Evolutionary conservation across 2,888 invertebrate genomes (phyloP), one percentile per base, ranked within the genome.

Genomic region (Diaphora mendica): DNA sequence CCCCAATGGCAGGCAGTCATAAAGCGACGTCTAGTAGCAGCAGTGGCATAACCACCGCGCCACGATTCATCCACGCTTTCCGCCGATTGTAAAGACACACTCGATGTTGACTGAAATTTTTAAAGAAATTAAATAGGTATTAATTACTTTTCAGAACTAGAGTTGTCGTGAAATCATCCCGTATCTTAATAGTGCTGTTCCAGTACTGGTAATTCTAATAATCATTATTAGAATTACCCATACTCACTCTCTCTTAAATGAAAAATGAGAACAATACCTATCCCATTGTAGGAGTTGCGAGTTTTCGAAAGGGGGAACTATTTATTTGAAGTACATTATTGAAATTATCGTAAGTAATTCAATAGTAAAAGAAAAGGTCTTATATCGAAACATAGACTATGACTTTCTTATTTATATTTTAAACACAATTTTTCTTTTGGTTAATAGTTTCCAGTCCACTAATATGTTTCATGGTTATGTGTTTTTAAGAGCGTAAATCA

Each of bases 1-100:
- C 97, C 97, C 97, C 97, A 97, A 13, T 94, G 83, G 80, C 94
- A 93, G 0, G 94, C 92, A 64, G 85, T 89, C 83, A 93, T 87
- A 77, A 93, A 90, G 59, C 92, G 92, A 26, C 93, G 91, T 11
- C 92, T 88, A 0, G 94, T 93, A n/a, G 95, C 94, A 0, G 95
- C 94, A 0, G 93, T 94, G 7, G 94, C 86, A 79, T 92, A 93
- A 1, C 95, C 94, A 20, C 96, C 95, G 2, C 94, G 94, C 91
- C 96, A 93, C 23, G 90, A 84, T 79, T 93, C 96, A 76, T 96
- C 96, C 26, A 91, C 91, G 26, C 85, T 80, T 48, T 94, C 92
- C 48, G 93, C 72, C 26, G 93, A 82, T 20, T 88, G 74, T 66
- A 87, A 80, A 62, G 89, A 78, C 75, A 85, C 87, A 79, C 85